These are phyloP conservation scores for Tetrao urogallus DNA, from an alignment of 2,113 vertebrate species.

Conservation along the genomic window DNA sequence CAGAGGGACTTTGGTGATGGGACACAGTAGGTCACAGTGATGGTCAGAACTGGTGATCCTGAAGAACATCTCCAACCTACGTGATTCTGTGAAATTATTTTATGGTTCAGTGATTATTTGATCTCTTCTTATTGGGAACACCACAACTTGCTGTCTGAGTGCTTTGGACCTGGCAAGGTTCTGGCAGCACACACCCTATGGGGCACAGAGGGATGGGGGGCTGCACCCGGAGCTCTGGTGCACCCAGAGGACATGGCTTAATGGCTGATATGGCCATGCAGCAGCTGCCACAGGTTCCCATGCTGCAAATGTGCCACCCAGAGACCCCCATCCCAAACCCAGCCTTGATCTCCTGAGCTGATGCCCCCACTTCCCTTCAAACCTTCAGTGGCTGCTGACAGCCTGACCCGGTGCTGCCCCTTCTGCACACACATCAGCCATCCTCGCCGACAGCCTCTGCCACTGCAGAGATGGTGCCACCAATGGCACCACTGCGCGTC, in stretches of 20 bases:
- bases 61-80: neutral
- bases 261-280: neutral
- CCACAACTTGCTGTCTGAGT: neutral
- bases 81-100: neutral
- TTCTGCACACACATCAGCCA: neutral
- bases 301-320: neutral
- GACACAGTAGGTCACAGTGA: neutral
- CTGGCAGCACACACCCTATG: accelerated
- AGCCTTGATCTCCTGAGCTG: neutral
- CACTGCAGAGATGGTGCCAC: neutral
- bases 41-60: neutral
- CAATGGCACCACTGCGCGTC: neutral
- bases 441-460: neutral
- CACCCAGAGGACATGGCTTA: too few species aligned
- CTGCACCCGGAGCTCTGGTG: neutral
- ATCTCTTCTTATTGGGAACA: neutral
- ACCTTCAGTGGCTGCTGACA: neutral
- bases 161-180: neutral
- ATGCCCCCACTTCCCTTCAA: neutral
- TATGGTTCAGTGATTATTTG: neutral
- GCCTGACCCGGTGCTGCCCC: neutral
- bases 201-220: accelerated
- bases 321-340: neutral
- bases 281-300: neutral
- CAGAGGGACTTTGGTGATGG: neutral